Evolutionary conservation across 2,113 vertebrate genomes (phyloP).

Genomic region (Epinephelus cyanopodus): DNA sequence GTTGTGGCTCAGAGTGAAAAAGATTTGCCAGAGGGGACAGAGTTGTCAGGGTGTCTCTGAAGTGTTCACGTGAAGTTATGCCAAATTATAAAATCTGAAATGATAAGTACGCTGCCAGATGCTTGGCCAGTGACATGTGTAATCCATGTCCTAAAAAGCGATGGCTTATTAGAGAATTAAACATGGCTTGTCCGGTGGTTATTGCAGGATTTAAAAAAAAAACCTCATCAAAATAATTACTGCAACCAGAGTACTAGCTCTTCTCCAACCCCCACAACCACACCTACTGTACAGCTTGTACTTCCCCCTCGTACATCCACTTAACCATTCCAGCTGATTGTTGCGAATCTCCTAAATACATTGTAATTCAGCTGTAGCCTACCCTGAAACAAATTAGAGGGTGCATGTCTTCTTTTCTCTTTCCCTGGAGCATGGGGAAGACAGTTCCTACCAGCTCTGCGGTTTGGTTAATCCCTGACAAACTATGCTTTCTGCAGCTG

Average conservation of each 20-base stretch:
- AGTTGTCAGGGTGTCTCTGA: conserved; percentile 1
- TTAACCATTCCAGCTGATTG: conserved; percentile 43
- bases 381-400: conserved; percentile 70
- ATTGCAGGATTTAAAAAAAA: conserved; percentile 13
- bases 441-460: conserved; percentile 49
- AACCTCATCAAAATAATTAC: conserved; percentile 35
- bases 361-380: conserved; percentile 66
- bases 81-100: conserved; percentile 37
- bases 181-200: conserved; percentile 17
- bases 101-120: conserved; percentile 20
- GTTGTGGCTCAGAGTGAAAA: conserved; percentile 19
- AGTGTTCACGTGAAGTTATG: conserved; percentile 10
- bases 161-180: conserved; percentile 34
- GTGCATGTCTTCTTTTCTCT: conserved; percentile 48
- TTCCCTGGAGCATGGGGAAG: conserved; percentile 42
- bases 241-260: not conserved
- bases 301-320: conserved; percentile 44
- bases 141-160: conserved; percentile 27
- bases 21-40: not conserved
- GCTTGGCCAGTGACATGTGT: conserved; percentile 17
- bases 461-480: conserved; percentile 58
- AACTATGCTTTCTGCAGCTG: conserved; percentile 59
- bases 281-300: conserved; percentile 20
- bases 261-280: conserved; percentile 18
- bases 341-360: conserved; percentile 56